Evolutionary conservation across 2,113 vertebrate species (phyloP).

Genomic region (Anarrhichthys ocellatus): DNA sequence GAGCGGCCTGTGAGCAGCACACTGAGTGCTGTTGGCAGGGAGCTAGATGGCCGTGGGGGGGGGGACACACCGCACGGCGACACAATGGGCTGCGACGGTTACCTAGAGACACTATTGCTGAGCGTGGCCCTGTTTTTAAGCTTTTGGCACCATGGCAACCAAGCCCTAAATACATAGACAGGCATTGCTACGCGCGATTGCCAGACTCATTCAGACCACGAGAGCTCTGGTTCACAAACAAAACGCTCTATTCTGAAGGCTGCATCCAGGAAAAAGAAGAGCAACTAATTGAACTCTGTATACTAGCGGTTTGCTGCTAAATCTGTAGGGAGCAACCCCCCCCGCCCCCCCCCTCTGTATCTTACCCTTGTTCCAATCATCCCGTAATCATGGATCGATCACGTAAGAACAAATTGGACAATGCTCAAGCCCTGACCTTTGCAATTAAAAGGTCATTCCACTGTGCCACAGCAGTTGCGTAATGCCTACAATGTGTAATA

Average conservation of each 20-base stretch:
- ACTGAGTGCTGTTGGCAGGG: conserved; percentile 70
- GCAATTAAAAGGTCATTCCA: conserved; percentile 21
- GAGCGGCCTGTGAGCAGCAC: conserved; percentile 60
- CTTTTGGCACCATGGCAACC: conserved; percentile 54
- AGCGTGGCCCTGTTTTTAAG: conserved; percentile 42
- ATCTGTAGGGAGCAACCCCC: neutral
- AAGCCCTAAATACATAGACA: conserved; percentile 40
- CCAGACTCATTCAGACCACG: conserved; percentile 34
- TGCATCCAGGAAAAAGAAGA: conserved; percentile 6
- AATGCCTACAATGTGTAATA: neutral
- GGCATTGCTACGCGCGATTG: conserved; percentile 18
- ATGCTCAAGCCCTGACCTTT: conserved; percentile 21
- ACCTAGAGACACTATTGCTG: conserved; percentile 51
- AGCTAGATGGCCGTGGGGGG: conserved; percentile 52
- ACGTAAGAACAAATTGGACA: conserved; percentile 13
- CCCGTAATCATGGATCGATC: conserved; percentile 14
- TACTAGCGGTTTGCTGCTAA: neutral
- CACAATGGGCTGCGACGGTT: conserved; percentile 33
- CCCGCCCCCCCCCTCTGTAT: neutral
- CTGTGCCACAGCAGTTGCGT: neutral
- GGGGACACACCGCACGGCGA: conserved; percentile 23
- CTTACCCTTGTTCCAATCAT: conserved; percentile 11
- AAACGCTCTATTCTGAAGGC: conserved; percentile 5
- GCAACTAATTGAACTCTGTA: neutral
- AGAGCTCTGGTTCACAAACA: conserved; percentile 14